Base-by-base conservation (phyloP, 2,888 invertebrate species). In the Hydraecia micacea region DNA sequence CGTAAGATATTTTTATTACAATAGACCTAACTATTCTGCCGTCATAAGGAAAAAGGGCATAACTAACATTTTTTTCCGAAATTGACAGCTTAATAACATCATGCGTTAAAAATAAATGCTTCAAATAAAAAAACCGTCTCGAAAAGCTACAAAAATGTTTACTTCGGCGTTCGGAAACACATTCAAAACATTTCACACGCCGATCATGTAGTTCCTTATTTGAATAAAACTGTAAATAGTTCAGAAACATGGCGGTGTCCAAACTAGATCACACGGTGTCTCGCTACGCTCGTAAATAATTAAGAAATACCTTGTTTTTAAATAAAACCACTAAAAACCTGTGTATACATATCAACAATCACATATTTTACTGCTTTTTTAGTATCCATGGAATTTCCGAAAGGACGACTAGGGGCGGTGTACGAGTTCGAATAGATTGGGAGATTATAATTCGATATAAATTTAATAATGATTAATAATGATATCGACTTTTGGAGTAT, bases 381-480 rank as follows among this genome's bases (percentile, higher is more conserved):
- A 95, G 90, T 90, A 90, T 88, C 88, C 77, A 86, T 91, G 92
- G 88, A 91, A 94, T 93, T 92, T 91, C 87, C 84, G 89, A 89
- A 91, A 92, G 92, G 93, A 93, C 77, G 92, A 93, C 83, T 84
- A 84, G 71, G 80, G 86, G 87, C 84, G 81, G 84, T 89, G 90
- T 90, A 90, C 82, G 90, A 90, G 84, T 82, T 72, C 60, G 70
- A 84, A 85, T 89, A 94, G 95, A 96, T 96, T 93, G 93, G 86
- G 88, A 94, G 96, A 96, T 95, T 95, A 94, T 94, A 88, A 93
- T 90, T 93, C 93, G 92, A 93, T 94, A 96, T 95, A 96, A 95
- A 95, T 95, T 95, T 95, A 93, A 94, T 95, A 95, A 94, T 95
- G 95, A 95, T 95, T 95, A 94, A 95, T 94, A 95, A 95, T 95